Evolutionary conservation across 2,113 vertebrate species (phyloP), one percentile per base, ranked within the genome.

Genomic region (Hipposideros armiger): DNA sequence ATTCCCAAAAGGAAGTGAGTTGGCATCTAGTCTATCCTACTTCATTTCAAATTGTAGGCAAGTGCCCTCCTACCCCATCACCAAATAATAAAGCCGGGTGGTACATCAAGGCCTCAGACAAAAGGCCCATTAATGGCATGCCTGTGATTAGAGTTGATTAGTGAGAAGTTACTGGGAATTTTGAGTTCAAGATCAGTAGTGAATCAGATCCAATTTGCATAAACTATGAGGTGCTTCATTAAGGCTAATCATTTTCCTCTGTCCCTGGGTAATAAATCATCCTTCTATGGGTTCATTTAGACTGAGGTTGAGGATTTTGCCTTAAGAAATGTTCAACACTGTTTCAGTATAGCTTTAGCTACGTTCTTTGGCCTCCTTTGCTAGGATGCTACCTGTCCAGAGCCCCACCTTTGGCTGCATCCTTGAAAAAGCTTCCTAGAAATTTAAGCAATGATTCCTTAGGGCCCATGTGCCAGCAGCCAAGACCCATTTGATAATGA

Each of bases 151-250:
- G 95, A 95, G 89, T 6, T 94, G 95, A 97, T 97, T 96, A 97
- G 90, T 40, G 91, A 91, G 50, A 97, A 96, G 91, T 96, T 91
- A 80, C 30, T 86, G 85, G 78, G 85, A 97, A 95, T 96, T 90
- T 91, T 92, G 93, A 96, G 95, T 89, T 91, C 86, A 96, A 83
- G 86, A 96, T 95, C 81, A 91, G 89, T 91, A 52, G 94, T 94
- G 95, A 97, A 93, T 96, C 93, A 96, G 58, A 96, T 96, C 90
- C 73, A 95, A 97, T 98, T 97, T 98, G 96, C 97, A 97, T 98
- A 96, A 93, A 94, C 82, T 93, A 89, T 1, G 1, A 96, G 80
- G 91, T 32, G 30, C 96, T 96, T 98, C 95, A 97, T 97, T 97
- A 97, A 98, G 73, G 78, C 93, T 98, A 93, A 98, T 97, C 88